Percentiles rank a stretch among this genome's conserved stretches.
phyloP scores from a whole-genome alignment of 2,113 vertebrate genomes.

The Amazona guildingii region DNA sequence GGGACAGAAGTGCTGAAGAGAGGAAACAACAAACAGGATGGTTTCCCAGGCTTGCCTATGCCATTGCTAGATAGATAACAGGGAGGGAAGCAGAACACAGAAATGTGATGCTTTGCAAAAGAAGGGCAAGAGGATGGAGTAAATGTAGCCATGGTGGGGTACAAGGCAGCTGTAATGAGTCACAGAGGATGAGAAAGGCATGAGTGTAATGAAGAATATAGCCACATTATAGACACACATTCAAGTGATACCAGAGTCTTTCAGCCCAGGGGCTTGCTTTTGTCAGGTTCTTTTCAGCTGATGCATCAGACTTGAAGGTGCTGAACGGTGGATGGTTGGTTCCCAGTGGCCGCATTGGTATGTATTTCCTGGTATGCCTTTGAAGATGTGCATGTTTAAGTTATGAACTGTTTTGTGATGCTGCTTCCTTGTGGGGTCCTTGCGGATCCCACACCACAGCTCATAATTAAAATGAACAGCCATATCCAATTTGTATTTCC shows the following conservation, averaged over 20 bases:
- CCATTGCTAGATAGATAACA: background rate
- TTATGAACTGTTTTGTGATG: background rate
- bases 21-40: background rate
- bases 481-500: background rate
- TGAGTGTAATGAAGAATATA: background rate
- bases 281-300: background rate
- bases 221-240: accelerated
- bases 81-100: background rate
- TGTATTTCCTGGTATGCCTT: background rate
- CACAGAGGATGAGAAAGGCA: background rate
- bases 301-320: background rate
- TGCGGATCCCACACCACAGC: background rate
- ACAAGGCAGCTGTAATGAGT: background rate
- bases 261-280: background rate
- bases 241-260: background rate
- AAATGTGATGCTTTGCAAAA: background rate
- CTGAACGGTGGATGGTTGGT: background rate
- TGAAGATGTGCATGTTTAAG: background rate
- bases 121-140: background rate
- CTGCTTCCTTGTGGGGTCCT: background rate
- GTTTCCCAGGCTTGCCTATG: background rate
- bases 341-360: accelerated
- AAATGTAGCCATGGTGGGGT: background rate
- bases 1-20: background rate
- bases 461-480: background rate